Evolutionary conservation across 2,113 vertebrate species (phyloP).

Genomic region (Podarcis cretensis): DNA sequence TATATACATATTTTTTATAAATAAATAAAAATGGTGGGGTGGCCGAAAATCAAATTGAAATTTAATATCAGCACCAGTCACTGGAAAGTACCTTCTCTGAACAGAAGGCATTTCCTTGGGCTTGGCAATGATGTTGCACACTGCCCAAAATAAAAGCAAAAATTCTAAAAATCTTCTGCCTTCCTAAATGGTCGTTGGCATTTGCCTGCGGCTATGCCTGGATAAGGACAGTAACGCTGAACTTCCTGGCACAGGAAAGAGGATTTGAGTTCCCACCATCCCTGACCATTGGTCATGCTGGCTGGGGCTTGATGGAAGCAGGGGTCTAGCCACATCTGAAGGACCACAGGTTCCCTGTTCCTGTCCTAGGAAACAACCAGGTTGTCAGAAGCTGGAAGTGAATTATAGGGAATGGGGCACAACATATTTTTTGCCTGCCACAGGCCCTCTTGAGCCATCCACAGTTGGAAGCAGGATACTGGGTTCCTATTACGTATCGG

Average conservation of each 20-base stretch:
- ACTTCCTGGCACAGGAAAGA: no score
- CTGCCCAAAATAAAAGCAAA: neutral
- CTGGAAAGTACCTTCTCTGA: neutral
- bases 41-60: no score
- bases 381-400: neutral
- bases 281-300: no score
- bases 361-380: neutral
- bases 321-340: no score
- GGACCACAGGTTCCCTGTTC: no score
- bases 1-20: no score
- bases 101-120: neutral
- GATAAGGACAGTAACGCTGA: no score
- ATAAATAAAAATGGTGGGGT: no score
- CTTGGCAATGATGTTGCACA: neutral
- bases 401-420: neutral
- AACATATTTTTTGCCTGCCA: neutral
- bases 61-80: neutral
- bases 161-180: neutral
- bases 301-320: no score
- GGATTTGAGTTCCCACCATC: no score
- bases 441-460: neutral
- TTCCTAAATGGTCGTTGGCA: neutral
- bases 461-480: neutral
- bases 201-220: neutral
- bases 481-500: neutral